Conservation (phyloP, 2,113 vertebrate genomes). For the Nibea albiflora region DNA sequence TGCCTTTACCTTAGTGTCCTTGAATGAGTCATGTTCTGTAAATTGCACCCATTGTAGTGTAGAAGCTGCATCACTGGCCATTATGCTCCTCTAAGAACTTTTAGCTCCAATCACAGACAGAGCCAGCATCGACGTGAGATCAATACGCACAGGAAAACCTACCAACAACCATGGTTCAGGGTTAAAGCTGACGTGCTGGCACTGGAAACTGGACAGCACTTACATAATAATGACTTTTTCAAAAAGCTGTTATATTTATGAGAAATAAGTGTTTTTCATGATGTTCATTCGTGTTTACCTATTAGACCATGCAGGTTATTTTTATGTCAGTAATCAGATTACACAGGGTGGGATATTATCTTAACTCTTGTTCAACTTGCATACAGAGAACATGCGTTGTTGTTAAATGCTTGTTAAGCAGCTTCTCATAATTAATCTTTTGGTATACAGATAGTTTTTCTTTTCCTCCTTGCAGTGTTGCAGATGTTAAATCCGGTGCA, state of each 20-base stretch:
- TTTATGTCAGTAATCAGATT: background rate
- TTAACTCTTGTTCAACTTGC: background rate
- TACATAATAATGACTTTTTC: constrained; percentile 20
- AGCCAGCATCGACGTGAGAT: background rate
- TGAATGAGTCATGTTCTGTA: constrained; percentile 29
- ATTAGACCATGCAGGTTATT: background rate
- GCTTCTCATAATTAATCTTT: background rate
- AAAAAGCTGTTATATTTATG: background rate
- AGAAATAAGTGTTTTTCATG: background rate
- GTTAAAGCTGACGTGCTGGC: constrained; percentile 6
- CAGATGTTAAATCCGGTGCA: background rate
- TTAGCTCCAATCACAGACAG: background rate
- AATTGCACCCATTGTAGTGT: background rate
- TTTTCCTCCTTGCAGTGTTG: background rate
- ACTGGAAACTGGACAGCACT: constrained; percentile 7
- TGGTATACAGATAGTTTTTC: background rate
- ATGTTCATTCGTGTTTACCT: background rate
- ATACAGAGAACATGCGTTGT: background rate
- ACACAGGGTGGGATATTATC: background rate
- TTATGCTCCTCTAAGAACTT: background rate
- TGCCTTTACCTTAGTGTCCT: constrained; percentile 15
- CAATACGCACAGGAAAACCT: constrained; percentile 11
- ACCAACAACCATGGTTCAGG: constrained; percentile 33
- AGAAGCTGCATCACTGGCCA: background rate
- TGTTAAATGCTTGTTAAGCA: background rate